phyloP scores from a whole-genome alignment of 2,113 vertebrate species.

The Amblyornis subalaris region DNA sequence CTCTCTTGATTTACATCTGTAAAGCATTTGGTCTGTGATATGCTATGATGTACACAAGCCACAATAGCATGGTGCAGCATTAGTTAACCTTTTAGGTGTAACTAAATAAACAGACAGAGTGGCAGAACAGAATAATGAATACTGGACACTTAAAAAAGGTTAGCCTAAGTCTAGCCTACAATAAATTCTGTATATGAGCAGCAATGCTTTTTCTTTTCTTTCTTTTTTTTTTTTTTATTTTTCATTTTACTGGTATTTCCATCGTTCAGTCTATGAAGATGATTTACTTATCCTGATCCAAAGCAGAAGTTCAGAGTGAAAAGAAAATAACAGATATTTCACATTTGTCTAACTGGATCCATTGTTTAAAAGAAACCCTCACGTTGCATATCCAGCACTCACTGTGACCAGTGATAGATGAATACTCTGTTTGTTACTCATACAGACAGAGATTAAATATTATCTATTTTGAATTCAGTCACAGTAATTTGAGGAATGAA shows the following conservation, averaged over 20 bases:
- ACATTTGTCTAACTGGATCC: not conserved
- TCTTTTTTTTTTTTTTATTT: not conserved
- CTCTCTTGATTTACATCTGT: not conserved
- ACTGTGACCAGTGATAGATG: not conserved
- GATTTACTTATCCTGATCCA: not conserved
- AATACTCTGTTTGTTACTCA: not conserved
- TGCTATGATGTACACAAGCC: not conserved
- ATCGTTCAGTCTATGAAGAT: not conserved
- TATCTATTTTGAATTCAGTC: not conserved
- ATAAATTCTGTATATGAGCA: not conserved
- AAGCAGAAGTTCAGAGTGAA: not conserved
- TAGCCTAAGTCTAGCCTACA: not conserved
- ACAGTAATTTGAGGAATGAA: not conserved
- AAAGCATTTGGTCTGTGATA: not conserved
- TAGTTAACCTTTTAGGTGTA: not conserved
- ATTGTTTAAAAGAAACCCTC: not conserved
- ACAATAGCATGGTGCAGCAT: not conserved
- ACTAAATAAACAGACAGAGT: not conserved
- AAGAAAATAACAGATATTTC: not conserved
- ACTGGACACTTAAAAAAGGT: not conserved
- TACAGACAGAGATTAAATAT: not conserved
- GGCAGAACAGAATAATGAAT: not conserved
- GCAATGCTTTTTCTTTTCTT: not conserved
- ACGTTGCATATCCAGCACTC: not conserved
- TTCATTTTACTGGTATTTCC: not conserved